Evolutionary conservation across 2,888 invertebrate species (phyloP).

Genomic region (Tupiocoris notatus): DNA sequence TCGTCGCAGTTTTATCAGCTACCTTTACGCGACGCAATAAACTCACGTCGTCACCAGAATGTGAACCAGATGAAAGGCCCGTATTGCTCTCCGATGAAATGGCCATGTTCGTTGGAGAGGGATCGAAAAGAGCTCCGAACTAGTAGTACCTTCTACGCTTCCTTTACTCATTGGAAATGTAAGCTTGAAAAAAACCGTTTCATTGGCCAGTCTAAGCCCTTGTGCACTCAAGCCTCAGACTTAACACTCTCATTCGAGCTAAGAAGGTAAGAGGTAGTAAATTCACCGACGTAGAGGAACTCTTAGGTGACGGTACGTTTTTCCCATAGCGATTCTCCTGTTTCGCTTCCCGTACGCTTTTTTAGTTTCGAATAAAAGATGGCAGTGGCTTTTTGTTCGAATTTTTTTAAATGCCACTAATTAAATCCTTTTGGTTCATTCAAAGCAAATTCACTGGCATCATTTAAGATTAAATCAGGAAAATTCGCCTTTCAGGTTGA

Average conservation of each 20-base stretch:
- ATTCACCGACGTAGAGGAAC: too few relatives aligned
- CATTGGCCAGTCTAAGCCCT: background rate
- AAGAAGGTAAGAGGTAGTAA: background rate
- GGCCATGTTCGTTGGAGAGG: background rate
- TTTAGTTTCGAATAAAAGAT: too few relatives aligned
- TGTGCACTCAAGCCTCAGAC: background rate
- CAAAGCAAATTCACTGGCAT: too few relatives aligned
- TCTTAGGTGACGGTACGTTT: too few relatives aligned
- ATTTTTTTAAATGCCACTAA: too few relatives aligned
- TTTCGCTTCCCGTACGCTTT: too few relatives aligned
- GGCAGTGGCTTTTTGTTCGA: too few relatives aligned
- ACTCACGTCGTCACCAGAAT: background rate
- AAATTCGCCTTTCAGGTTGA: too few relatives aligned
- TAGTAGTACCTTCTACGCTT: too few relatives aligned
- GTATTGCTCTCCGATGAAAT: background rate
- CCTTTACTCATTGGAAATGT: background rate
- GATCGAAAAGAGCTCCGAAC: background rate
- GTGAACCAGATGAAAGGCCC: background rate
- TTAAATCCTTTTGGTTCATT: too few relatives aligned
- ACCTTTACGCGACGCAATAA: background rate
- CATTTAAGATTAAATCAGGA: too few relatives aligned
- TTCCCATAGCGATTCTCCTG: too few relatives aligned
- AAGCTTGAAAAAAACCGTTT: background rate
- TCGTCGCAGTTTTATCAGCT: background rate
- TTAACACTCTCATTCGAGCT: background rate